phyloP scores from a whole-genome alignment of 2,113 vertebrate genomes.

The Ancistrus triradiatus region DNA sequence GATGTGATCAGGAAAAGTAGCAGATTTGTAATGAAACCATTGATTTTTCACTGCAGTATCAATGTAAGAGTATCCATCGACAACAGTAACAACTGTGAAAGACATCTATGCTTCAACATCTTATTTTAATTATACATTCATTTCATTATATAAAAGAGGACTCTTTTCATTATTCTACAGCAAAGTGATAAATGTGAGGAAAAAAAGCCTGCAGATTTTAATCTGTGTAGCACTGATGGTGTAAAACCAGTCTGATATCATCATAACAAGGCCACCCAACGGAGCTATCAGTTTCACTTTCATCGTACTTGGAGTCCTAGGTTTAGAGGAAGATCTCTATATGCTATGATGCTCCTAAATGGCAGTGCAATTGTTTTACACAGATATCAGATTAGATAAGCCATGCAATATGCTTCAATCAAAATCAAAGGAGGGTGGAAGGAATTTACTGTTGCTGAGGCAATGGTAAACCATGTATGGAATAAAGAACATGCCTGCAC shows the following conservation, averaged over 20 bases:
- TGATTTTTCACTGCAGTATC: conserved; percentile 7
- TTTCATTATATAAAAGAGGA: too few relatives aligned
- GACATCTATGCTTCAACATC: too few relatives aligned
- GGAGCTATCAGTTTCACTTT: conserved; percentile 16
- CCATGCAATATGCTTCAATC: neutral
- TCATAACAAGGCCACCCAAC: conserved; percentile 1
- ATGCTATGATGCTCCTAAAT: neutral
- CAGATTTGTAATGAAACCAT: too few relatives aligned
- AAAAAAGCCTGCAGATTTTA: too few relatives aligned
- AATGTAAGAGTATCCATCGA: too few relatives aligned
- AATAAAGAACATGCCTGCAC: neutral
- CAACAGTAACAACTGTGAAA: too few relatives aligned
- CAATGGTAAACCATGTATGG: neutral
- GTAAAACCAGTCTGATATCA: too few relatives aligned
- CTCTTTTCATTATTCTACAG: too few relatives aligned
- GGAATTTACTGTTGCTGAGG: neutral
- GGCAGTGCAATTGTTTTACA: neutral
- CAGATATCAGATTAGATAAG: neutral
- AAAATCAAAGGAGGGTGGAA: neutral
- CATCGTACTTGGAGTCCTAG: conserved; percentile 4
- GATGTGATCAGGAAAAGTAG: conserved; percentile 43
- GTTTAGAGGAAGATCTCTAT: neutral
- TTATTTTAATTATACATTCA: too few relatives aligned
- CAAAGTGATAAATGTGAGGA: too few relatives aligned
- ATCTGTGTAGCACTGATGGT: too few relatives aligned